Evolutionary conservation across 2,113 vertebrate species (phyloP).

Genomic region (Maccullochella peelii): DNA sequence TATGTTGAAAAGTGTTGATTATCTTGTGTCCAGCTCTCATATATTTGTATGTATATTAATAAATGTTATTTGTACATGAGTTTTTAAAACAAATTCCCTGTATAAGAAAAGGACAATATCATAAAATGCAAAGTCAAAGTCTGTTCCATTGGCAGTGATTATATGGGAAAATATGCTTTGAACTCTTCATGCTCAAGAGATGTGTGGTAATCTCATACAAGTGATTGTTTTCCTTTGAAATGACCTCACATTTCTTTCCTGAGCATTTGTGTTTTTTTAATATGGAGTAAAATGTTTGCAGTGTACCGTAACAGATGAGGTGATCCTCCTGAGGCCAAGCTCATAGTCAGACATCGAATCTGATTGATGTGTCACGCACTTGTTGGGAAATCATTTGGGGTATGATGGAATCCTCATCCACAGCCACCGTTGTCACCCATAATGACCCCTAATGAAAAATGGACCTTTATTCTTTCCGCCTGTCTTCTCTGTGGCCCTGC

Average conservation of each 20-base stretch:
- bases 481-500: constrained; percentile 43
- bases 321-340: constrained; percentile 23
- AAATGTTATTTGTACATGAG: not conserved
- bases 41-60: not conserved
- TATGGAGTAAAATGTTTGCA: constrained; percentile 33
- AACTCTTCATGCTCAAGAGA: not conserved
- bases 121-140: not conserved
- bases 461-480: constrained; percentile 51
- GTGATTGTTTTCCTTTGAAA: constrained; percentile 15
- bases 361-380: constrained; percentile 67
- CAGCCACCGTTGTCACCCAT: constrained; percentile 55
- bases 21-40: not conserved
- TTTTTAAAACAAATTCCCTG: not conserved
- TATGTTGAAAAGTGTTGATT: not conserved
- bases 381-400: constrained; percentile 66
- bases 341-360: constrained; percentile 27
- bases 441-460: constrained; percentile 69
- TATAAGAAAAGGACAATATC: not conserved
- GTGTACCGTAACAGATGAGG: constrained; percentile 33
- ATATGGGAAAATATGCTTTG: not conserved
- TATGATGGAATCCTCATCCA: constrained; percentile 67
- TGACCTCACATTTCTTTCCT: constrained; percentile 9
- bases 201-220: not conserved
- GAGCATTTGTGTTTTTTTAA: not conserved
- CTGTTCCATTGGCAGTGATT: not conserved